Conservation (phyloP, 2,888 invertebrate genomes). For the Drosophila kanekoi region DNA sequence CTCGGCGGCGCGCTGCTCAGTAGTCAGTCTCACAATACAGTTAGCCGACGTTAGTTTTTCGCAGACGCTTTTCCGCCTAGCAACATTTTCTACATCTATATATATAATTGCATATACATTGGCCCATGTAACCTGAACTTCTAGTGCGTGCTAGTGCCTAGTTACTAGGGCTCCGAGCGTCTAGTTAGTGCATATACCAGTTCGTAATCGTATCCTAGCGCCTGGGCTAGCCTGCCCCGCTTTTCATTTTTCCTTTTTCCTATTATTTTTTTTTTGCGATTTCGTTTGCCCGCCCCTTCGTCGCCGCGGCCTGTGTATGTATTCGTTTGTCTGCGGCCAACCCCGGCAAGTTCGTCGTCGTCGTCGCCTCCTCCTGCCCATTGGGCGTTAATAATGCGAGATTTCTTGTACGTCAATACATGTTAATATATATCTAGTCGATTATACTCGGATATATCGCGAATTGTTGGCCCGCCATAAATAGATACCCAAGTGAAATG, state of each 20-base stretch:
- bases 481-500: conserved; percentile 47
- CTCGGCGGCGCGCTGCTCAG: conserved; percentile 44
- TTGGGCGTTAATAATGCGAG: conserved; percentile 54
- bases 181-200: conserved; percentile 21
- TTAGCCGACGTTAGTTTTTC: conserved; percentile 78
- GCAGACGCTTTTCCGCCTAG: conserved; percentile 78
- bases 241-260: conserved; percentile 8
- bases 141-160: conserved; percentile 35
- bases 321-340: conserved; percentile 74
- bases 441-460: conserved; percentile 45
- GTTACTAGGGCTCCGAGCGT: conserved; percentile 36
- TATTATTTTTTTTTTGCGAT: conserved; percentile 32
- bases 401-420: conserved; percentile 31
- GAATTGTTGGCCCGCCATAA: conserved; percentile 40
- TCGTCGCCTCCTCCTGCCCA: conserved; percentile 38
- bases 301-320: conserved; percentile 65
- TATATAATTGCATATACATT: conserved; percentile 7
- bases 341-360: conserved; percentile 48
- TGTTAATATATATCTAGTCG: conserved; percentile 15
- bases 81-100: conserved; percentile 54
- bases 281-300: conserved; percentile 40
- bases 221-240: conserved; percentile 25
- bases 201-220: conserved; percentile 23
- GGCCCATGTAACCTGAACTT: conserved; percentile 38
- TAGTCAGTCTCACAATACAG: conserved; percentile 66